These are phyloP conservation scores for Corythaixoides concolor DNA, from an alignment of 2,113 vertebrate genomes.

Conservation along the genomic window DNA sequence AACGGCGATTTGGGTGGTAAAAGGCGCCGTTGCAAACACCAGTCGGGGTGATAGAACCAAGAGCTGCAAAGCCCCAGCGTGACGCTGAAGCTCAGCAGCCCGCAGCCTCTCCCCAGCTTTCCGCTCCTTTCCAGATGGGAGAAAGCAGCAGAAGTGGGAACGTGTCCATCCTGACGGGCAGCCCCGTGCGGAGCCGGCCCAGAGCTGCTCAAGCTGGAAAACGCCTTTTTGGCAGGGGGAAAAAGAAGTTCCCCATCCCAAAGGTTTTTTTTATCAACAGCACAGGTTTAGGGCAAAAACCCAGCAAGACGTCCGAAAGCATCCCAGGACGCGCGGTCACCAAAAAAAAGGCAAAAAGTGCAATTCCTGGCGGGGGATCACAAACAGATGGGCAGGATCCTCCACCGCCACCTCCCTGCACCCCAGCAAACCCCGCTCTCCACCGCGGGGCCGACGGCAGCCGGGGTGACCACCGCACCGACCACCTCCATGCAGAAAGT, in stretches of 20 bases:
- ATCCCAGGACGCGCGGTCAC: fast-evolving
- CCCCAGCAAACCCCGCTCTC: not conserved
- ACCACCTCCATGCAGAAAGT: fast-evolving
- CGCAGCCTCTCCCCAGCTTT: not conserved
- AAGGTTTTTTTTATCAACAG: not conserved
- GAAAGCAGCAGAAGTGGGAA: not conserved
- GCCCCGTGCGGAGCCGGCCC: not conserved
- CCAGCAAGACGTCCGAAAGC: not conserved
- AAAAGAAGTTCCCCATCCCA: not conserved
- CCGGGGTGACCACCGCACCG: not conserved
- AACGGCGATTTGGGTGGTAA: fast-evolving
- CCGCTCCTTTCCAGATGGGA: not conserved
- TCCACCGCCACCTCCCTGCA: fast-evolving
- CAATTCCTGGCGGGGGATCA: not conserved
- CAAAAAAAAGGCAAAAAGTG: not conserved
- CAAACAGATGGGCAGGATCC: not conserved
- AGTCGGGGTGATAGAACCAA: not conserved
- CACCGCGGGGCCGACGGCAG: fast-evolving
- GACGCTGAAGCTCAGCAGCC: not conserved
- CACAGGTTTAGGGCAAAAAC: not conserved
- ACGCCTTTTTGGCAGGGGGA: not conserved
- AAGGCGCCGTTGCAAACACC: not conserved
- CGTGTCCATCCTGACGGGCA: fast-evolving
- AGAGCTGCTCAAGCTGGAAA: not conserved
- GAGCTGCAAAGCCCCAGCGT: not conserved